Base-by-base conservation (phyloP, 2,113 vertebrate species). In the Macquaria australasica region DNA sequence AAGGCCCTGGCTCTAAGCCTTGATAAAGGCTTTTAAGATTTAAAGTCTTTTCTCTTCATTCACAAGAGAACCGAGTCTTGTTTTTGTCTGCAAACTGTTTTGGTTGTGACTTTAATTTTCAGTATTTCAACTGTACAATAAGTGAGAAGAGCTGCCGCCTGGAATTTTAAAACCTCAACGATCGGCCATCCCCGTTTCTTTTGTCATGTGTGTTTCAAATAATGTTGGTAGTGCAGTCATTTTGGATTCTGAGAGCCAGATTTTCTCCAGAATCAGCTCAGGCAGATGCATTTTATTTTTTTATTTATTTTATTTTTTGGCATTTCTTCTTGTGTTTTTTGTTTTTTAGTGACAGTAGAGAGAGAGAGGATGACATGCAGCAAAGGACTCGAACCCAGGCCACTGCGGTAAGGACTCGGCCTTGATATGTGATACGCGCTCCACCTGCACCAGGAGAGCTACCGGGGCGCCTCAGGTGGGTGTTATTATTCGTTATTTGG, bases 11-110 rank as follows among this genome's bases (percentile, higher is more conserved):
- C 18, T 34, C 31, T n/a, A 50, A 60, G 58, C 23, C 37, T 14
- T 25, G 28, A 73, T 43, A 55, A 62, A 62, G 10, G 16, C 11
- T 23, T 41, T 23, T 23, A 31, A 48, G 25, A 80, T 64, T 41
- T 16, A 55, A 34, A 37, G 41, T 16, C 12, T 71, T 71, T 71
- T 51, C 8, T 25, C n/a, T 20, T 70, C 45, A 45, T 25, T 71
- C 64, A 85, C 58, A 62, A 15, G 16, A 80, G 2, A 70, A 51
- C 7, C 12, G 28, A 41, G 18, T n/a, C 41, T 48, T 21, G 28
- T 45, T 63, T 75, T 80, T 76, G 20, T 75, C 71, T 63, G 25
- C 28, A 45, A 45, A 39, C 45, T 2, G 71, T 70, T 64, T 69
- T 18, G 23, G 63, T 85, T 74, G 45, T 34, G 48, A 41, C 12